Percentiles rank a stretch among this genome's conserved stretches.
Evolutionary conservation across 2,888 invertebrate genomes (phyloP).

Genomic region (Macrophya alboannulata): DNA sequence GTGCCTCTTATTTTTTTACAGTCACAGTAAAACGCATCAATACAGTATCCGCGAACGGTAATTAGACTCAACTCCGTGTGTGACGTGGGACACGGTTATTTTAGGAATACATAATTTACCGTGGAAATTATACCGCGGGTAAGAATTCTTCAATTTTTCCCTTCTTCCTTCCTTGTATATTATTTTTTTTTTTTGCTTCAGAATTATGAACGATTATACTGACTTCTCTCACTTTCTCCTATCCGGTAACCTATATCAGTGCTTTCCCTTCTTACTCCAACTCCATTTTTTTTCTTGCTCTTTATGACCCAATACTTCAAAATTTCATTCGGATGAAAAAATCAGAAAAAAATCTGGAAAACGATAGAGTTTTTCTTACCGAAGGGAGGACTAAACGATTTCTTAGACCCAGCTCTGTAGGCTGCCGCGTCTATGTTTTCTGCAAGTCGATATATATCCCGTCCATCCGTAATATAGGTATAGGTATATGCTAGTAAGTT

Average conservation of each 20-base stretch:
- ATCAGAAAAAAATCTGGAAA: background rate
- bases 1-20: background rate
- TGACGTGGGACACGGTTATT: slow-evolving; percentile 15
- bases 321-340: background rate
- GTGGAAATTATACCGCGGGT: slow-evolving; percentile 12
- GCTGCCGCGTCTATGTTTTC: background rate
- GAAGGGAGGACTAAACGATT: slow-evolving; percentile 34
- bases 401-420: background rate
- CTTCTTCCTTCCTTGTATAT: background rate
- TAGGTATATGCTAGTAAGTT: slow-evolving; percentile 15
- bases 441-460: background rate
- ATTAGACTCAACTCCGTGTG: background rate
- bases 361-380: background rate
- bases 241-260: background rate
- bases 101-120: slow-evolving; percentile 45
- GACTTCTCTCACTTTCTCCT: slow-evolving; percentile 13
- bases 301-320: too few relatives aligned
- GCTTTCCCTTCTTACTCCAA: background rate
- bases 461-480: background rate
- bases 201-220: background rate
- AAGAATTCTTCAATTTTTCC: background rate
- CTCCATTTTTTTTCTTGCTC: background rate
- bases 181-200: background rate
- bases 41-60: background rate
- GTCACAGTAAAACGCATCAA: background rate